Evolutionary conservation across 2,888 invertebrate species (phyloP).

Genomic region (Synergus umbraculus): DNA sequence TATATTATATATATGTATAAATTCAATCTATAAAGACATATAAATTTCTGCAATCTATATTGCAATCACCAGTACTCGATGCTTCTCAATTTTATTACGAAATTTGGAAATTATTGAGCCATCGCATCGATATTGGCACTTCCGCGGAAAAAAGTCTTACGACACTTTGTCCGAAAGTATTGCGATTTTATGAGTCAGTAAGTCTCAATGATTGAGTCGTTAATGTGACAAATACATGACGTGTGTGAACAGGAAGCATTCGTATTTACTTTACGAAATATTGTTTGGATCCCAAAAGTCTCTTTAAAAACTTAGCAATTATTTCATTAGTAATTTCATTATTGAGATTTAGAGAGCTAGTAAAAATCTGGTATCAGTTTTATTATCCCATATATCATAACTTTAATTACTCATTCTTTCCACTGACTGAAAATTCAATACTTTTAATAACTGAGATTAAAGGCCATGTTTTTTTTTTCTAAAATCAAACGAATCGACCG

Average conservation of each 20-base stretch:
- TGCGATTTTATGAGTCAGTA: not conserved
- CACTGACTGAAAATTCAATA: not conserved
- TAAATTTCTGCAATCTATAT: not conserved
- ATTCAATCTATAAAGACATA: not conserved
- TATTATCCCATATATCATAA: constrained; percentile 44
- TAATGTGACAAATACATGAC: not conserved
- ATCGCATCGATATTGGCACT: not conserved
- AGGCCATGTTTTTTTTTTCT: not conserved
- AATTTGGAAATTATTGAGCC: not conserved
- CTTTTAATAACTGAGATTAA: not conserved
- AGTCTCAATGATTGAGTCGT: not conserved
- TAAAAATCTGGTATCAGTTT: not conserved
- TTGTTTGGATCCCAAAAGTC: too few species aligned
- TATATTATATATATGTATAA: not conserved
- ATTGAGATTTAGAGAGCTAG: too few species aligned
- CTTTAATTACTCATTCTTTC: constrained; percentile 1
- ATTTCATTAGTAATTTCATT: too few species aligned
- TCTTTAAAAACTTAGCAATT: too few species aligned
- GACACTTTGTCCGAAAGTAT: not conserved
- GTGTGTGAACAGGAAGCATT: not conserved
- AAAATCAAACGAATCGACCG: not conserved
- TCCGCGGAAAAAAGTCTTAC: not conserved
- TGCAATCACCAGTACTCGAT: not conserved
- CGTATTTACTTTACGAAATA: not conserved
- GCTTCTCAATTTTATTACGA: not conserved